phyloP scores from a whole-genome alignment of 2,888 invertebrate species.

The Spodoptera picta region DNA sequence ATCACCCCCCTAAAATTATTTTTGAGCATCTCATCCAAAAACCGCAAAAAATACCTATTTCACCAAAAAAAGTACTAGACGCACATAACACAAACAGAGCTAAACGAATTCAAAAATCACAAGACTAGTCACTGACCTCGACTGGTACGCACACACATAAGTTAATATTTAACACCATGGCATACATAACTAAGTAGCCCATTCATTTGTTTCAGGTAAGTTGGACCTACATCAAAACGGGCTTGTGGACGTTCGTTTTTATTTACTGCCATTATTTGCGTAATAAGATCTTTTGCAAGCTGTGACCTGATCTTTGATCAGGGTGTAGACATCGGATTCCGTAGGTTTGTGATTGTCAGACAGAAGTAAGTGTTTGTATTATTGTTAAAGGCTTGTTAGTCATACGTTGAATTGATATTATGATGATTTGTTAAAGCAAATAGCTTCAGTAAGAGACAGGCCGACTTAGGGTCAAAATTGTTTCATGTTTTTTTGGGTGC shows the following conservation, averaged over 20 bases:
- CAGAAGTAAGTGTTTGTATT: not conserved
- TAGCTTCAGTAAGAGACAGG: too few species aligned
- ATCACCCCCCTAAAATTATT: too few species aligned
- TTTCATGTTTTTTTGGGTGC: too few species aligned
- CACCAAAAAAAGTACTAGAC: too few species aligned
- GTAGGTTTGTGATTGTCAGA: not conserved
- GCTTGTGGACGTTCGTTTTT: constrained; percentile 34
- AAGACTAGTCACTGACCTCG: constrained; percentile 13
- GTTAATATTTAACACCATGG: constrained; percentile 22
- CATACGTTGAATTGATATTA: too few species aligned
- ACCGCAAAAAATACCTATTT: too few species aligned
- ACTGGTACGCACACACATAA: constrained; percentile 6
- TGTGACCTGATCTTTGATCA: constrained; percentile 36
- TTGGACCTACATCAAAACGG: constrained; percentile 35
- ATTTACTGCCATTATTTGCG: constrained; percentile 39
- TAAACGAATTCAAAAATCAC: constrained; percentile 11
- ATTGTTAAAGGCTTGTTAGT: not conserved
- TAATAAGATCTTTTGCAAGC: constrained; percentile 33
- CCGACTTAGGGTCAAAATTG: too few species aligned
- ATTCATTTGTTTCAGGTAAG: constrained; percentile 54
- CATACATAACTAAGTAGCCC: constrained; percentile 27
- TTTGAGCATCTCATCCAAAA: too few species aligned
- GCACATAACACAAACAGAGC: not conserved
- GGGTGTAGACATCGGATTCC: constrained; percentile 9
- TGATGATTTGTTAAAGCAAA: too few species aligned